Percentiles rank a stretch among this genome's conserved stretches.
Evolutionary conservation across 2,113 vertebrate species (phyloP).

Genomic region (Todiramphus saurophagus): DNA sequence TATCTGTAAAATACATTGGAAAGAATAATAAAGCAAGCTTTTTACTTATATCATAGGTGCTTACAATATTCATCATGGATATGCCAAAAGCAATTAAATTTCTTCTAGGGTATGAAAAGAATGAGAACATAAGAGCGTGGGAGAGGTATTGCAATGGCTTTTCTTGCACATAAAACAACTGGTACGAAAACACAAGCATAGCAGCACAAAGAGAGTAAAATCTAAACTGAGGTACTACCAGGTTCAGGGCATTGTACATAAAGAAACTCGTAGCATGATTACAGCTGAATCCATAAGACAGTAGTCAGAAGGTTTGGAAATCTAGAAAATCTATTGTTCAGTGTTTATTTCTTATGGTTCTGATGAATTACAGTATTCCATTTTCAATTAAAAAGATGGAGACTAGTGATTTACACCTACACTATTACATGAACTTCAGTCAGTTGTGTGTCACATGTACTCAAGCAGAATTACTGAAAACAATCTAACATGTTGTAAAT

Average conservation of each 20-base stretch:
- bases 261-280: neutral
- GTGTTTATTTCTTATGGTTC: neutral
- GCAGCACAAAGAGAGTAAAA: neutral
- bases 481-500: neutral
- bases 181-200: neutral
- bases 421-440: neutral
- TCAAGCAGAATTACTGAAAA: neutral
- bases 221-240: neutral
- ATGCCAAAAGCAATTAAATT: neutral
- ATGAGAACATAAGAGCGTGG: neutral
- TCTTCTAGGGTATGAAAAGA: neutral
- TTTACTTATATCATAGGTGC: neutral
- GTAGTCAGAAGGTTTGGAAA: neutral
- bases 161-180: neutral
- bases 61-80: neutral
- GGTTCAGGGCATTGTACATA: rapidly evolving
- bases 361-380: neutral
- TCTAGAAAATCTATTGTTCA: neutral
- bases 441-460: neutral
- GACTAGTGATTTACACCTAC: neutral
- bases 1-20: neutral
- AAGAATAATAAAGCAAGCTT: neutral
- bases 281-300: neutral
- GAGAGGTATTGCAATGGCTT: neutral
- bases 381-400: neutral